These are phyloP conservation scores for Acropora tenuis DNA, from an alignment of 64 coral and sea anemone genomes.

Conservation along the genomic window DNA sequence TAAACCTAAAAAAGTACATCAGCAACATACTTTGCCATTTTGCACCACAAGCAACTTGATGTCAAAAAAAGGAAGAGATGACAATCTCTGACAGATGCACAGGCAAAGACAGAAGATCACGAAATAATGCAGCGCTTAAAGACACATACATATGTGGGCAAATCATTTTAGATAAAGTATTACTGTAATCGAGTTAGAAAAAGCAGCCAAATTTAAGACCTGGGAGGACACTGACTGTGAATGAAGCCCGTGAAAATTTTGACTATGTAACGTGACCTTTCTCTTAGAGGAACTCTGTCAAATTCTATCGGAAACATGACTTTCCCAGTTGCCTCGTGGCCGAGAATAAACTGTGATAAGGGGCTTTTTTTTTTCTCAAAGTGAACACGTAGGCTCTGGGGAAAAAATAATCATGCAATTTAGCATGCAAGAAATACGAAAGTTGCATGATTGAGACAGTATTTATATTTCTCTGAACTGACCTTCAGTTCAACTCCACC, in stretches of 20 bases:
- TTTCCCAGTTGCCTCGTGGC: background rate
- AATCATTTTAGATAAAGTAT: constrained; percentile 8
- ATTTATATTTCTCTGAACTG: constrained; percentile 3
- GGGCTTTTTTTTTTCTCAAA: background rate
- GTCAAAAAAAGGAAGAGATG: background rate
- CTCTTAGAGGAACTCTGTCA: background rate
- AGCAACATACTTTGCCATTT: constrained; percentile 4
- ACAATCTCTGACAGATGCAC: constrained; percentile 7
- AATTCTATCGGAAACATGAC: background rate
- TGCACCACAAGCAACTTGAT: background rate
- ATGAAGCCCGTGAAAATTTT: background rate
- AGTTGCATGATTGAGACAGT: background rate
- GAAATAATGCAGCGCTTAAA: constrained; percentile 1
- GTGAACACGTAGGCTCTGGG: background rate
- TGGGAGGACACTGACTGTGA: constrained; percentile 10
- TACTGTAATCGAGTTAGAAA: constrained; percentile 10
- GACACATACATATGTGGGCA: constrained; percentile 6
- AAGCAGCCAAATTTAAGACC: background rate
- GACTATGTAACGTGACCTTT: background rate
- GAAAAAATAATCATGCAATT: background rate
- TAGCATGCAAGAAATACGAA: constrained; percentile 2
- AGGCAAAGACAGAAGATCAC: constrained; percentile 5
- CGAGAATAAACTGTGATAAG: background rate
- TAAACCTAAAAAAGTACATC: constrained; percentile 7
- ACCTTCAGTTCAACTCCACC: background rate